Evolutionary conservation across 1,140 invertebrate species (phyloP), one percentile per base, ranked within the genome.

Genomic region (Lepidurus arcticus): DNA sequence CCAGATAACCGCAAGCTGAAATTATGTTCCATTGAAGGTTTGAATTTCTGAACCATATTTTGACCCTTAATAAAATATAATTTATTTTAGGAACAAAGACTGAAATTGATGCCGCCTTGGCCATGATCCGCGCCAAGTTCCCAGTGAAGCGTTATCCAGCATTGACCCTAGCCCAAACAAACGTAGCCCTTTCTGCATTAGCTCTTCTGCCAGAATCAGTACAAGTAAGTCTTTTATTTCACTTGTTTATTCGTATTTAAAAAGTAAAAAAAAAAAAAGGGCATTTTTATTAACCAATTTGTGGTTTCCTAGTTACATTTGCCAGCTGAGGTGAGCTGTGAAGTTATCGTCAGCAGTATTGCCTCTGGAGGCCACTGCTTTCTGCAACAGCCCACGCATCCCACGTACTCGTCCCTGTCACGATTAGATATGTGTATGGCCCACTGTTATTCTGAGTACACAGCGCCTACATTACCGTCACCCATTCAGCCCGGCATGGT

Each of bases 341-440:
- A 98, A 85, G 92, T 97, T 1, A 89, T 92, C 74, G 88, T 98
- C 74, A 94, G 92, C 82, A 91, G 91, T 81, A 89, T 97, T 80
- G 89, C 96, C 8, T 90, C 90, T 81, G 92, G 94, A 24, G 91
- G 92, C 76, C 93, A 96, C 83, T 87, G 98, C 81, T 98, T 98
- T 85, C 87, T 98, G 43, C 96, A 98, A 83, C 91, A 97, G 84
- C 95, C 94, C 16, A 92, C 94, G 73, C 96, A 98, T 87, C 95
- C 96, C 0, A 91, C 94, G 0, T 97, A 92, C 86, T 91, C 92
- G 1, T 90, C 90, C 16, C 87, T 98, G 74, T 89, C 90, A 80
- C 86, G 90, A 74, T 87, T 98, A 47, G 93, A 94, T 83, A 45
- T 74, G 21, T 88, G 87, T 80, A 92, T 94, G 89, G 90, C 89